Conservation (phyloP, 2,797 vertebrate species). For the Neoniphon sammara region DNA sequence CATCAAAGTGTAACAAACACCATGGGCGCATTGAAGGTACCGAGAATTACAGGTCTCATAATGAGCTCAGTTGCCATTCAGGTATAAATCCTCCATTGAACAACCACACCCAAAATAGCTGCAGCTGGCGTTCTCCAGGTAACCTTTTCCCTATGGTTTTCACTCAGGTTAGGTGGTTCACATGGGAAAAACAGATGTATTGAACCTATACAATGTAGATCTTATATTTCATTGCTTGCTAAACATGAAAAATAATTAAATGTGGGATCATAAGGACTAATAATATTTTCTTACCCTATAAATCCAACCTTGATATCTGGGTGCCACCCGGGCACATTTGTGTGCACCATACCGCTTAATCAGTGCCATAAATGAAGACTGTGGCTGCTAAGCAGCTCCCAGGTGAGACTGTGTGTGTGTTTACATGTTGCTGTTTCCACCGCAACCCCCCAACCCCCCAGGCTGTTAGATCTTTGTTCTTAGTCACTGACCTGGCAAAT, state of each 20-base stretch:
- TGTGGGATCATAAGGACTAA: neutral
- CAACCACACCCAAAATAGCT: constrained; percentile 54
- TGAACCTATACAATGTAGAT: neutral
- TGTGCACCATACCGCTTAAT: constrained; percentile 29
- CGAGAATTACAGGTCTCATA: constrained; percentile 22
- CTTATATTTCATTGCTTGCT: neutral
- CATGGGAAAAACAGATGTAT: constrained; percentile 11
- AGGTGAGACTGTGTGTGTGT: constrained; percentile 47
- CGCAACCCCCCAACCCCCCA: constrained; percentile 21
- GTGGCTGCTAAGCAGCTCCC: constrained; percentile 58
- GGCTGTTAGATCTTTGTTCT: constrained; percentile 55
- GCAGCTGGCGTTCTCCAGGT: constrained; percentile 29
- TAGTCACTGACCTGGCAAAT: constrained; percentile 59
- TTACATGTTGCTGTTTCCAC: constrained; percentile 42
- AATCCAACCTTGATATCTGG: neutral
- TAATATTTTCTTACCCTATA: constrained; percentile 2
- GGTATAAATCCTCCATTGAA: constrained; percentile 25
- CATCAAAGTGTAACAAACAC: too few relatives aligned
- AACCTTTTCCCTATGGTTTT: constrained; percentile 38
- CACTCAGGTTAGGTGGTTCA: constrained; percentile 30
- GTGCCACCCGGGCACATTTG: constrained; percentile 29
- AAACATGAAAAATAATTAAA: neutral
- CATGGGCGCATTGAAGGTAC: neutral
- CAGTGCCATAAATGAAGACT: constrained; percentile 49
- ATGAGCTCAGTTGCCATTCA: constrained; percentile 16